Evolutionary conservation across 2,797 vertebrate species (phyloP).

Genomic region (Miichthys miiuy): DNA sequence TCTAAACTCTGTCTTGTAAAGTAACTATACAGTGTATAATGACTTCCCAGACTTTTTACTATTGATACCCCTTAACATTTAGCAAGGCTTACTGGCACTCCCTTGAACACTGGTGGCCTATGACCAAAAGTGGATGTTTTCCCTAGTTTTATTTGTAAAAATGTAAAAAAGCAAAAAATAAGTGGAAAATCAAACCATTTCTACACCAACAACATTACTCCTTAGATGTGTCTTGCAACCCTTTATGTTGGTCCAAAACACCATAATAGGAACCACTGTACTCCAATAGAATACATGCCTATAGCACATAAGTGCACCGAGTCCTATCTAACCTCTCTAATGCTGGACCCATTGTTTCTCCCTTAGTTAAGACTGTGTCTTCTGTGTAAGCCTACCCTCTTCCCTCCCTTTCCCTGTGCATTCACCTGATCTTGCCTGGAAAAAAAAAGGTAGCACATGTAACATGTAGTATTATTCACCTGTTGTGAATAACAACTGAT

Average conservation of each 20-base stretch:
- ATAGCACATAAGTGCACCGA: neutral
- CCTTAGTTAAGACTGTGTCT: neutral
- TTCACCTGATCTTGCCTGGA: neutral
- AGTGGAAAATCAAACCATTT: neutral
- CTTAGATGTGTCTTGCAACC: neutral
- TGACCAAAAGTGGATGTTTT: neutral
- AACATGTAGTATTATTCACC: neutral
- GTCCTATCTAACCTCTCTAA: neutral
- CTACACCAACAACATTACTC: no score
- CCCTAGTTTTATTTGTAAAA: neutral
- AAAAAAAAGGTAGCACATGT: neutral
- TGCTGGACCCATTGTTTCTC: neutral
- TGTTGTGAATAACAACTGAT: slow-evolving; percentile 9
- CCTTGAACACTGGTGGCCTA: neutral
- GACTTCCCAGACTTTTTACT: neutral
- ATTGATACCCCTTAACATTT: neutral
- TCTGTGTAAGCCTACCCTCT: neutral
- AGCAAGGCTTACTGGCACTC: neutral
- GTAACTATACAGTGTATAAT: neutral
- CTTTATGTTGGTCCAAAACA: neutral
- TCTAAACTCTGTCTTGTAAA: neutral
- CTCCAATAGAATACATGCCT: neutral
- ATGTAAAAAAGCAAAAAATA: neutral
- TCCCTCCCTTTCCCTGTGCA: neutral
- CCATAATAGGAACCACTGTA: neutral